These are phyloP conservation scores for Drosophila varians DNA, from an alignment of 1,140 invertebrate genomes.

Conservation along the genomic window DNA sequence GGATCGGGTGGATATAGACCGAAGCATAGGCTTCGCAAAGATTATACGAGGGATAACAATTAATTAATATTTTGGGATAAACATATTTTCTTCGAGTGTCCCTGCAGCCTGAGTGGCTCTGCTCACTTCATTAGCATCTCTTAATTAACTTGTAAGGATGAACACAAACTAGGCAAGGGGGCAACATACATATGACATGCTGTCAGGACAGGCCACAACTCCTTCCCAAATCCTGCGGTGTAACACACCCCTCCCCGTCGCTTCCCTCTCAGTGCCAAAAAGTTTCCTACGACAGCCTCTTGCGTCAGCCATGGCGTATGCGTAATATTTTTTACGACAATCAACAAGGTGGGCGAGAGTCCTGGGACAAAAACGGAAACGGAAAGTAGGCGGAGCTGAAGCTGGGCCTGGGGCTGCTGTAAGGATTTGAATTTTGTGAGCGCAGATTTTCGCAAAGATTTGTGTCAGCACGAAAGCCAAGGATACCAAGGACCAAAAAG, in stretches of 20 bases:
- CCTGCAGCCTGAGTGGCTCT: neutral
- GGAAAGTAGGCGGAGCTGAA: constrained; percentile 1
- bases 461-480: constrained; percentile 66
- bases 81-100: neutral
- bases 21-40: too few species aligned
- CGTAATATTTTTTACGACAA: constrained; percentile 77
- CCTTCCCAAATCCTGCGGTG: constrained; percentile 48
- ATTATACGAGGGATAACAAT: too few species aligned
- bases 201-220: constrained; percentile 50
- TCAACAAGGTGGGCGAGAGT: constrained; percentile 43
- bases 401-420: neutral
- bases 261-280: neutral
- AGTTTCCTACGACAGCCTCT: constrained; percentile 33
- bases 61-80: too few species aligned
- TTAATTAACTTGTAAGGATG: constrained; percentile 68
- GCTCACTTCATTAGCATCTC: constrained; percentile 73
- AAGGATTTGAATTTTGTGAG: constrained; percentile 53
- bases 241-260: constrained; percentile 34
- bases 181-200: constrained; percentile 26
- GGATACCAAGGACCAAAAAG: constrained; percentile 19
- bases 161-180: constrained; percentile 12
- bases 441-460: constrained; percentile 67
- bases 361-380: neutral
- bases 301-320: constrained; percentile 73
- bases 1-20: too few species aligned